Evolutionary conservation across 2,888 invertebrate genomes (phyloP), one percentile per base, ranked within the genome.

Genomic region (Torymus aiolomorphi): DNA sequence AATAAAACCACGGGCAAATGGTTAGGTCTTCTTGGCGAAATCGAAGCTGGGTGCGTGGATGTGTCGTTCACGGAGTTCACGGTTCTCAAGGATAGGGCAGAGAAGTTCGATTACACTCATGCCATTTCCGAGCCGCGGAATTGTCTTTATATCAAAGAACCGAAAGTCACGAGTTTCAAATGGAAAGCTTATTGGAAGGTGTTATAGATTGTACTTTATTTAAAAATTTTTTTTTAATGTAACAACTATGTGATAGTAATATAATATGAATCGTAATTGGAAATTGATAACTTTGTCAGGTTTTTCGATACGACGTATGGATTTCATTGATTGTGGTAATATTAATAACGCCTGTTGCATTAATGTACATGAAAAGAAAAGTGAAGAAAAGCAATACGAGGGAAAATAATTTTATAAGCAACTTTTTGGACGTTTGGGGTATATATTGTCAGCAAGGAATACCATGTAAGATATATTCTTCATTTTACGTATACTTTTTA

Each of bases 381-480:
- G 20, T 66, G 1, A 16, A 20, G 1, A 20, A 18, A 13, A 16
- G 2, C 12, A 14, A 24, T 62, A 16, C 31, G 31, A 31, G 31
- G 8, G 31, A 31, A 12, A 13, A 11, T 24, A 31, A 18, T 62
- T 62, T 62, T 62, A 13, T 62, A 62, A 14, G 12, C 5, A n/a
- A n/a, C 14, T 16, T 62, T 65, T 65, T 11, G 18, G 4, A 54
- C 0, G 31, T 31, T 31, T 31, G 31, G 31, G 31, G 31, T 31
- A 3, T 31, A 5, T 31, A 31, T 31, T 31, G 31, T 31, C 31
- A 31, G 8, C 31, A 31, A 78, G 85, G 83, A 56, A 42, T 63
- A 20, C 63, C 54, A 16, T 18, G 73, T 73, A 72, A 51, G 14
- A 31, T 69, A 31, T 69, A 16, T 2, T 12, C n/a, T 31, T 31